These are phyloP conservation scores for Clarias laeviceps DNA, from an alignment of 2,797 vertebrate species.

Conservation along the genomic window DNA sequence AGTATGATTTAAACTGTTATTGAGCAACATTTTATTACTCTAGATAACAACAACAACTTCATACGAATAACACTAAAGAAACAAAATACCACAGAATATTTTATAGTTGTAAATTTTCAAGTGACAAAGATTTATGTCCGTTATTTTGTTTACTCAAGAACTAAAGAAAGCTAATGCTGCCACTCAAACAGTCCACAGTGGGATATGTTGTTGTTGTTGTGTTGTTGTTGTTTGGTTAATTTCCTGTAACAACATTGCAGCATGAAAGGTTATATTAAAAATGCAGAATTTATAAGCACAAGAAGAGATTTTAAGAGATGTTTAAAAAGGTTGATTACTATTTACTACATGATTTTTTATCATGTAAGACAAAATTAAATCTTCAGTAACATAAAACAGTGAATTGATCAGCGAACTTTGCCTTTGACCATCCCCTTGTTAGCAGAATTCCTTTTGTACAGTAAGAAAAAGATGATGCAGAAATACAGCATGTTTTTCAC, in stretches of 20 bases:
- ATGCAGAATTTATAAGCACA: too few species aligned
- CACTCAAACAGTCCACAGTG: neutral
- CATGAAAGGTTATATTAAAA: neutral
- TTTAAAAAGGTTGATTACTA: neutral
- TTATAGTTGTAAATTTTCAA: neutral
- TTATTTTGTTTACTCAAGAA: neutral
- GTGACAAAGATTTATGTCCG: neutral
- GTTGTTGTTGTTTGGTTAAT: neutral
- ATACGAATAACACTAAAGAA: neutral
- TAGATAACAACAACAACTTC: neutral
- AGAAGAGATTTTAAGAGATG: neutral
- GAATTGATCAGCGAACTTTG: neutral
- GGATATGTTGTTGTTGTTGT: neutral
- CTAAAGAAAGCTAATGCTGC: neutral
- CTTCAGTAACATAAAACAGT: neutral
- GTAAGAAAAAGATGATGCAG: slow-evolving; percentile 28
- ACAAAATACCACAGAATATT: neutral
- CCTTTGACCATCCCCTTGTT: neutral
- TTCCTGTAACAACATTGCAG: neutral
- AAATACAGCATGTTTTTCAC: slow-evolving; percentile 55
- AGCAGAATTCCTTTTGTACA: slow-evolving; percentile 34
- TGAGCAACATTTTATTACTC: neutral
- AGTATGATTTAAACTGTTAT: neutral
- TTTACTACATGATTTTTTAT: neutral
- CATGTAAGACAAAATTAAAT: neutral